A percentile compares a stretch with the other conserved stretches of the same genome.
Evolutionary conservation across 2,113 vertebrate species (phyloP).

Genomic region (Apteryx owenii): DNA sequence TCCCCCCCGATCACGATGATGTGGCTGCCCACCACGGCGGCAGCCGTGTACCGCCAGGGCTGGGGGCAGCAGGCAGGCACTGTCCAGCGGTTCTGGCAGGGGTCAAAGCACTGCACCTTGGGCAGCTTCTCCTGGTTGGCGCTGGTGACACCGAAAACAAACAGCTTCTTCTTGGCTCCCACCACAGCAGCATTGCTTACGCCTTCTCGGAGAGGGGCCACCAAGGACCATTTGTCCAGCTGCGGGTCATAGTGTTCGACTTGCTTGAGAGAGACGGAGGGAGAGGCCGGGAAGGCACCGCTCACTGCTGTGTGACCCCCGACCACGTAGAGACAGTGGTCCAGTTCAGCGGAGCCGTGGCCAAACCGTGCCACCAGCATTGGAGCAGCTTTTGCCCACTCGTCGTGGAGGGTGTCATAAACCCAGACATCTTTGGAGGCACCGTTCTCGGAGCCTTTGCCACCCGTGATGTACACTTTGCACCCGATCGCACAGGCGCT

Average conservation of each 20-base stretch:
- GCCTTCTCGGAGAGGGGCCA: conserved; percentile 83
- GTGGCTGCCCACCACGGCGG: conserved; percentile 82
- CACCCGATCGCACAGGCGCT: conserved; percentile 85
- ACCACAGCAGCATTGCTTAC: conserved; percentile 85
- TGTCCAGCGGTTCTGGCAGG: conserved; percentile 83
- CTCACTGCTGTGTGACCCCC: conserved; percentile 83
- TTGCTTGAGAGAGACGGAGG: conserved; percentile 84
- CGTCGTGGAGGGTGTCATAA: conserved; percentile 84
- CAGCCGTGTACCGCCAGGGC: conserved; percentile 85
- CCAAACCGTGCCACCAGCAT: conserved; percentile 86
- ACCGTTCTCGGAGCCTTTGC: conserved; percentile 82
- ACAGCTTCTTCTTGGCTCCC: conserved; percentile 84
- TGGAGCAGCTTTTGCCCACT: conserved; percentile 85
- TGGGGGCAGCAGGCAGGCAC: conserved; percentile 84
- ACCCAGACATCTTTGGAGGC: conserved; percentile 86
- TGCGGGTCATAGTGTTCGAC: conserved; percentile 85
- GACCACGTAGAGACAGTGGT: conserved; percentile 84
- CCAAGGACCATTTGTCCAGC: conserved; percentile 86
- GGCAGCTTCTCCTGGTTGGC: conserved; percentile 85
- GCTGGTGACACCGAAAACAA: conserved; percentile 85
- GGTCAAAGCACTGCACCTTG: conserved; percentile 86
- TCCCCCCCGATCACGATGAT: conserved; percentile 85
- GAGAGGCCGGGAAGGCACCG: conserved; percentile 82
- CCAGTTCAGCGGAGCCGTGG: conserved; percentile 83
- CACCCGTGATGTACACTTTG: conserved; percentile 85